These are phyloP conservation scores for Aphis gossypii DNA, from an alignment of 1,140 invertebrate genomes.

Conservation along the genomic window DNA sequence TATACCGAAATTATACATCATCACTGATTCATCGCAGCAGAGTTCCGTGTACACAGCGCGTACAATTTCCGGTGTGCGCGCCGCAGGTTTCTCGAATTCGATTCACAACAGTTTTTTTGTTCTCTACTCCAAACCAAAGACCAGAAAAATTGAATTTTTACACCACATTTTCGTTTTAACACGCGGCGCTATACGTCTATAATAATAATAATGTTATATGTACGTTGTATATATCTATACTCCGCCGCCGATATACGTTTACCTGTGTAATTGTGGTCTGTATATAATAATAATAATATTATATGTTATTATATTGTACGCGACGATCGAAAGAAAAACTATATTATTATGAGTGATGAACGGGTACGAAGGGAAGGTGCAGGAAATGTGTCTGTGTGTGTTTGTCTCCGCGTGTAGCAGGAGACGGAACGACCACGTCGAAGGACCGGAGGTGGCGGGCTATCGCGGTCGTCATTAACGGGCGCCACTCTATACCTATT, in stretches of 20 bases:
- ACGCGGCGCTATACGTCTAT: not conserved
- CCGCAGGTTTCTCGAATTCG: not conserved
- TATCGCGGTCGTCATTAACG: constrained; percentile 19
- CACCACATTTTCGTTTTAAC: not conserved
- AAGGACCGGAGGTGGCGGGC: not conserved
- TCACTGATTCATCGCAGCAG: not conserved
- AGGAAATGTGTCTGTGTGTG: not conserved
- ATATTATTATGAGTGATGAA: not conserved
- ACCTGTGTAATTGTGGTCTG: not conserved
- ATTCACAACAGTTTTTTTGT: constrained; percentile 10
- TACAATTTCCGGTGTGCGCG: constrained; percentile 19
- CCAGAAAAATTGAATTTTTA: constrained; percentile 35
- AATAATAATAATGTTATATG: not conserved
- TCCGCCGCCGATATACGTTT: not conserved
- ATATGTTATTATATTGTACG: not conserved
- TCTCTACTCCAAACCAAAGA: not conserved
- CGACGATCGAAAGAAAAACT: not conserved
- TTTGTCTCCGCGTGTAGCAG: not conserved
- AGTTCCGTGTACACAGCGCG: not conserved
- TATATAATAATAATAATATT: not conserved
- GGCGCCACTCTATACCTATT: not conserved
- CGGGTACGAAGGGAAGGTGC: not conserved
- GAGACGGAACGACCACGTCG: not conserved
- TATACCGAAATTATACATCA: constrained; percentile 29
- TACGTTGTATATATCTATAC: not conserved